Evolutionary conservation across 2,888 invertebrate genomes (phyloP).

Genomic region (Epinotia demarniana): DNA sequence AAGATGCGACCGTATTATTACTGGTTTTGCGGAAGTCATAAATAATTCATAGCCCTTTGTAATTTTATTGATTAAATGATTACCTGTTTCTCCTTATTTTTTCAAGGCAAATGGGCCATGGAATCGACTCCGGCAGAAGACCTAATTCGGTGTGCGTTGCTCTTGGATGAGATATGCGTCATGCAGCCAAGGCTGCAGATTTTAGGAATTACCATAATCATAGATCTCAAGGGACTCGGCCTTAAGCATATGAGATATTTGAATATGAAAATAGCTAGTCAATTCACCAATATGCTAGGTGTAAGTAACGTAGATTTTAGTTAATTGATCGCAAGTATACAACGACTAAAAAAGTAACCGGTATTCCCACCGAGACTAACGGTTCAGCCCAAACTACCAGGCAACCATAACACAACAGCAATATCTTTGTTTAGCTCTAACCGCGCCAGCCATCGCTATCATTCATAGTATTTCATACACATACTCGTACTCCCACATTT

Average conservation of each 20-base stretch:
- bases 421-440: constrained; percentile 27
- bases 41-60: constrained; percentile 28
- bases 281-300: constrained; percentile 77
- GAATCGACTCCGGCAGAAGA: constrained; percentile 68
- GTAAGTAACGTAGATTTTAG: constrained; percentile 55
- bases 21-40: constrained; percentile 22
- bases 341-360: constrained; percentile 19
- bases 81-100: constrained; percentile 51
- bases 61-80: constrained; percentile 33
- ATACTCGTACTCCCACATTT: background rate
- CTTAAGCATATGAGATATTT: constrained; percentile 63
- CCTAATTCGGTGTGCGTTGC: constrained; percentile 70
- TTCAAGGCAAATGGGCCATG: constrained; percentile 73
- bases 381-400: constrained; percentile 34
- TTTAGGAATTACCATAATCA: constrained; percentile 74
- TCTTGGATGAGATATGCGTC: constrained; percentile 75
- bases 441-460: background rate
- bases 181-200: constrained; percentile 79
- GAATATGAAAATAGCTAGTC: constrained; percentile 67
- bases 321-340: background rate
- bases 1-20: constrained; percentile 14
- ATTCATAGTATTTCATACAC: background rate
- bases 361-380: constrained; percentile 40
- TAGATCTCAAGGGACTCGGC: constrained; percentile 74
- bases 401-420: constrained; percentile 26